Conservation (phyloP, 2,888 invertebrate genomes). For the Mesorhabditis belari region DNA sequence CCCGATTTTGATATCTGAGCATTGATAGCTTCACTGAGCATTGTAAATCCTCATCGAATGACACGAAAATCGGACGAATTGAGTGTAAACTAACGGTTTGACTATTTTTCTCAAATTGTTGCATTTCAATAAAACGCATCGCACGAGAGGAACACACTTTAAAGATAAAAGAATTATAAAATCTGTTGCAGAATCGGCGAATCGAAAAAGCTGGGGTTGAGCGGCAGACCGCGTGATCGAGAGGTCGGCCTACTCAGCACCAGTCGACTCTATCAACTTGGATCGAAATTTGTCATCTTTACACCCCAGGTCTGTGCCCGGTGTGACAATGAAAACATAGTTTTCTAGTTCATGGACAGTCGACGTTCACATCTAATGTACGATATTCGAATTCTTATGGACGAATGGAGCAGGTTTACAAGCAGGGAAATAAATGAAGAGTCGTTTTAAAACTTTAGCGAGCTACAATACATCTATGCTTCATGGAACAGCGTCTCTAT, state of each 20-base stretch:
- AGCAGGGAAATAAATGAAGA: too few species aligned
- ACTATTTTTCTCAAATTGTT: too few species aligned
- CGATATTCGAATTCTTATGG: conserved; percentile 93
- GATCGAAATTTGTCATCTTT: conserved; percentile 92
- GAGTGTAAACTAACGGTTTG: too few species aligned
- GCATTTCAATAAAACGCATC: too few species aligned
- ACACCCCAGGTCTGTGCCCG: conserved; percentile 81
- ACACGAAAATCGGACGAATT: too few species aligned
- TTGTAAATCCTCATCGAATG: too few species aligned
- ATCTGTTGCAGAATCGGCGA: conserved; percentile 55
- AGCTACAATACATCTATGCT: conserved; percentile 62
- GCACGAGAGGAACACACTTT: too few species aligned
- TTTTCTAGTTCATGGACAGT: conserved; percentile 79
- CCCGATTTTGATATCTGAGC: too few species aligned
- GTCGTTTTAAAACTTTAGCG: conserved; percentile 8
- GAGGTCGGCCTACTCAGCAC: conserved; percentile 96
- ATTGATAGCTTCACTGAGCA: too few species aligned
- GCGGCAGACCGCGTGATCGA: conserved; percentile 80
- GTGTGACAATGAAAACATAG: background rate
- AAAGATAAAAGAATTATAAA: too few species aligned
- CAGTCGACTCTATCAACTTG: conserved; percentile 89
- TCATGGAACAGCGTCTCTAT: conserved; percentile 96
- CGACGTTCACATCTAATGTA: conserved; percentile 95
- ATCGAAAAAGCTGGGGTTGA: conserved; percentile 82
- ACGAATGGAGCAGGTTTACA: conserved; percentile 57